phyloP scores from a whole-genome alignment of 2,113 vertebrate genomes.

The Ciconia boyciana region DNA sequence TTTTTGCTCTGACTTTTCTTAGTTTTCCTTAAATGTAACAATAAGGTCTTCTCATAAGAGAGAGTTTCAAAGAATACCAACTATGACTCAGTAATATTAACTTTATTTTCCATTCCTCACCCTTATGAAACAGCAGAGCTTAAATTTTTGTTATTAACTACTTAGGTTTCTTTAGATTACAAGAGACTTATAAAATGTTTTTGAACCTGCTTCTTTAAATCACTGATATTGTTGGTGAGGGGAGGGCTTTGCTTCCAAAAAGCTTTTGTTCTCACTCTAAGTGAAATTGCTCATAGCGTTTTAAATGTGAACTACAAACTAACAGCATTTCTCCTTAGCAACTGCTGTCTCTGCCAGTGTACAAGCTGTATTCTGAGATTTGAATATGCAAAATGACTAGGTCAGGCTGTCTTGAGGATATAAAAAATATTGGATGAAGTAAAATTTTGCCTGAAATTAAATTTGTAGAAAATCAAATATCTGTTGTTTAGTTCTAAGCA shows the following conservation, averaged over 20 bases:
- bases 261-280: not conserved
- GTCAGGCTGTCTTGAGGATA: slow-evolving; percentile 58
- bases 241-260: not conserved
- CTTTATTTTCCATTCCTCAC: not conserved
- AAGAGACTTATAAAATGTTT: not conserved
- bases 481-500: slow-evolving; percentile 73
- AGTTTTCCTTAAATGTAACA: not conserved
- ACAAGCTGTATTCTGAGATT: slow-evolving; percentile 3
- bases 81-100: not conserved
- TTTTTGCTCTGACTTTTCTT: not conserved
- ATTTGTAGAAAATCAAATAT: slow-evolving; percentile 67
- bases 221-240: not conserved
- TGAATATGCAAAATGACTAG: slow-evolving; percentile 58
- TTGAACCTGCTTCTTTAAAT: not conserved
- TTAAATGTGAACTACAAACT: not conserved
- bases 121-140: not conserved
- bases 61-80: not conserved
- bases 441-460: slow-evolving; percentile 72
- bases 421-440: slow-evolving; percentile 61
- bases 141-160: not conserved
- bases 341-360: not conserved
- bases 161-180: not conserved
- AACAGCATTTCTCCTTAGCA: not conserved
- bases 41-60: not conserved
- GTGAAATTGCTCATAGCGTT: not conserved